A percentile compares a stretch with the other conserved stretches of the same genome.
These are phyloP conservation scores for Paramormyrops hopkinsi DNA, from an alignment of 2,797 vertebrate species.

Conservation along the genomic window DNA sequence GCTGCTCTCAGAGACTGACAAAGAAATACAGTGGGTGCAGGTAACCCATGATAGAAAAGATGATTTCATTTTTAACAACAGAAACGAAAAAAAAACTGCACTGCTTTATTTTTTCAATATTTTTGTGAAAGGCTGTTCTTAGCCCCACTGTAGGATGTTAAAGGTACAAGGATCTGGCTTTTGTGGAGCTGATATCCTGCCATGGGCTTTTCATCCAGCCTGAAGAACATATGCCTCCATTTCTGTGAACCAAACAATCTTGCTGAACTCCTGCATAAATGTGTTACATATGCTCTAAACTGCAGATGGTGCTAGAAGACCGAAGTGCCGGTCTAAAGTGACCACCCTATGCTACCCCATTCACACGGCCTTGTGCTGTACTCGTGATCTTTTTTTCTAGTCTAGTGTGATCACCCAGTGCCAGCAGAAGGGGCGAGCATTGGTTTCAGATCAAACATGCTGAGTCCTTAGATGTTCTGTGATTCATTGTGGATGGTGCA, in stretches of 20 bases:
- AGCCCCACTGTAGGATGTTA: slow-evolving; percentile 10
- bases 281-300: slow-evolving; percentile 38
- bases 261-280: slow-evolving; percentile 39
- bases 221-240: slow-evolving; percentile 39
- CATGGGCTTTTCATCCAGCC: slow-evolving; percentile 40
- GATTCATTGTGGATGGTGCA: background rate
- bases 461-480: background rate
- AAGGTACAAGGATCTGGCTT: slow-evolving; percentile 18
- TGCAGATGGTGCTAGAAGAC: slow-evolving; percentile 55
- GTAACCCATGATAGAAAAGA: slow-evolving; percentile 56
- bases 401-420: background rate
- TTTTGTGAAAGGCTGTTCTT: slow-evolving; percentile 56
- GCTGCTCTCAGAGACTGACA: slow-evolving; percentile 51
- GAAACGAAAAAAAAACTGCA: slow-evolving; percentile 50
- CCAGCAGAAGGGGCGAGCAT: background rate
- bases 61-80: slow-evolving; percentile 36
- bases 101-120: slow-evolving; percentile 52
- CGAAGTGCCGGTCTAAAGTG: slow-evolving; percentile 36
- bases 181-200: slow-evolving; percentile 51
- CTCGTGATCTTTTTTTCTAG: background rate
- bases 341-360: slow-evolving; percentile 34
- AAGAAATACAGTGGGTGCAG: slow-evolving; percentile 62
- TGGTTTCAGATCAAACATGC: background rate
- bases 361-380: background rate
- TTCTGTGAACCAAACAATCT: slow-evolving; percentile 53